Evolutionary conservation across 2,113 vertebrate genomes (phyloP).

Genomic region (Polyodon spathula): DNA sequence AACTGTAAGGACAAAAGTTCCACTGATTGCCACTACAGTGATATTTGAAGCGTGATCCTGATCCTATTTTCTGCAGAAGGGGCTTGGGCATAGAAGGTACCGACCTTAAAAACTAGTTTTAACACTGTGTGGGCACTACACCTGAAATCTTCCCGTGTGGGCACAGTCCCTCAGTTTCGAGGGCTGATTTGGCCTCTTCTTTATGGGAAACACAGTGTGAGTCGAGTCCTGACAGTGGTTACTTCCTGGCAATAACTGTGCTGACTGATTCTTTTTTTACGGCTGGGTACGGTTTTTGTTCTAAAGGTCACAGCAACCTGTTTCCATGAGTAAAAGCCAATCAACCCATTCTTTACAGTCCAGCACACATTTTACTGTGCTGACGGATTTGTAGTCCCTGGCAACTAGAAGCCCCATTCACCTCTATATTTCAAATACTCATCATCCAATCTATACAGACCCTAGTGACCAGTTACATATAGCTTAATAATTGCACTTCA

Average conservation of each 20-base stretch:
- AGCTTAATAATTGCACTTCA: too few relatives aligned
- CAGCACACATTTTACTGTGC: conserved; percentile 20
- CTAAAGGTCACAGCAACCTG: conserved; percentile 31
- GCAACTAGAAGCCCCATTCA: conserved; percentile 29
- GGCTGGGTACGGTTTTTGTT: conserved; percentile 26
- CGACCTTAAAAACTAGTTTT: too few relatives aligned
- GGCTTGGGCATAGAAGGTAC: too few relatives aligned
- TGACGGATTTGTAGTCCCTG: conserved; percentile 25
- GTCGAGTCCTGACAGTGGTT: neutral
- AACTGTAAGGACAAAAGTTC: too few relatives aligned
- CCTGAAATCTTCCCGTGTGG: too few relatives aligned
- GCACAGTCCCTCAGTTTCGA: conserved; percentile 7
- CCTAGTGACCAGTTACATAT: too few relatives aligned
- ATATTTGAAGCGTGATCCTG: too few relatives aligned
- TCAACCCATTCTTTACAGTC: conserved; percentile 27
- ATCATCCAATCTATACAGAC: neutral
- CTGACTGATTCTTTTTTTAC: conserved; percentile 25
- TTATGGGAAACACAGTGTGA: conserved; percentile 30
- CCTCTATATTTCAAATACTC: conserved; percentile 21
- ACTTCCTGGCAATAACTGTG: conserved; percentile 32
- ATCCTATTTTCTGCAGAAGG: too few relatives aligned
- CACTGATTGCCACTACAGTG: too few relatives aligned
- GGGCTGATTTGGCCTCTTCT: conserved; percentile 25
- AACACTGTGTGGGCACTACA: too few relatives aligned
- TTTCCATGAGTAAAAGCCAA: conserved; percentile 28